Conservation (phyloP, 2,113 vertebrate genomes). For the Jaculus jaculus region DNA sequence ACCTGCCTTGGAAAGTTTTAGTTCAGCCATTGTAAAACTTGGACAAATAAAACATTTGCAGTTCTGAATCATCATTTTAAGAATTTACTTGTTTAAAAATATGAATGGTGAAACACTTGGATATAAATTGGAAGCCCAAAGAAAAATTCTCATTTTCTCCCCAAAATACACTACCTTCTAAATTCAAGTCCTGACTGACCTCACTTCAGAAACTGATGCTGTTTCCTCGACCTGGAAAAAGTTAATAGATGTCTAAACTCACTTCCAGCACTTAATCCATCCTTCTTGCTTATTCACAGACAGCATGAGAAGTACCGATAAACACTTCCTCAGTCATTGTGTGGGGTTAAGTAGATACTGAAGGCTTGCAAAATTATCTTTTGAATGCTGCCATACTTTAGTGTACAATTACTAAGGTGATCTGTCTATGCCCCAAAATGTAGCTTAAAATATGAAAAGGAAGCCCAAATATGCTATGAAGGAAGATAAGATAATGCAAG, state of each 20-base stretch:
- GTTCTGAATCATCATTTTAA: neutral
- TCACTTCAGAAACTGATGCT: slow-evolving; percentile 13
- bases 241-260: neutral
- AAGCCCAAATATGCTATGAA: slow-evolving; percentile 81
- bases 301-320: neutral
- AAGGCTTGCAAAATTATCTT: slow-evolving; percentile 49
- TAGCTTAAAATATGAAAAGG: slow-evolving; percentile 85
- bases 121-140: neutral
- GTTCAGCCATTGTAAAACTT: neutral
- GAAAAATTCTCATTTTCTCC: neutral
- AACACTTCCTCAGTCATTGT: slow-evolving; percentile 20
- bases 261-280: neutral
- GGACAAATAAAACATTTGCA: neutral
- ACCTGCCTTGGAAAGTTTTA: neutral
- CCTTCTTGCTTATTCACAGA: slow-evolving; percentile 26
- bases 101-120: neutral
- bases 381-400: slow-evolving; percentile 20
- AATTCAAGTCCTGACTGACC: neutral
- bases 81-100: neutral
- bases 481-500: slow-evolving; percentile 86
- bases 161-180: neutral
- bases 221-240: neutral
- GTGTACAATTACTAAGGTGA: slow-evolving; percentile 68
- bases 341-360: slow-evolving; percentile 61
- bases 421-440: slow-evolving; percentile 77